Base-by-base conservation (phyloP, 2,113 vertebrate species). In the Nesoenas mayeri region DNA sequence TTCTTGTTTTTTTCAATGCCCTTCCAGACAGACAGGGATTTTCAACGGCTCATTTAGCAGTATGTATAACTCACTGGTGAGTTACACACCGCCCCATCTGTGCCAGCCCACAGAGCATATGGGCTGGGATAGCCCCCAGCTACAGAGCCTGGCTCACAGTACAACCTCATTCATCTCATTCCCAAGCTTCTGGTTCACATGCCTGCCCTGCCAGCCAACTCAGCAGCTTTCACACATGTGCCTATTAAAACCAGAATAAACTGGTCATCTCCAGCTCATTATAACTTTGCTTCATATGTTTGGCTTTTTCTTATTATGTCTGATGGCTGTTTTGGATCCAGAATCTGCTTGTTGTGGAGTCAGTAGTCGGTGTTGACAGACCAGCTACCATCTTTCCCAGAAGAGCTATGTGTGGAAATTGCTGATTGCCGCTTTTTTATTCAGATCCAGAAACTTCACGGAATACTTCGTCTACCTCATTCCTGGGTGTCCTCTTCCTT, bases 101-200 rank as follows among this genome's bases (percentile, higher is more conserved):
- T 92, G 91, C 88, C 96, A 96, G 73, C 69, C 53, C 61, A 58
- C 51, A 71, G 79, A 93, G 51, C 70, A 79, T 40, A 89, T 84
- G 80, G 84, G 29, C 50, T 95, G 86, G 73, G 65, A 89, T 61
- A 92, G 80, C 77, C 69, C 83, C 61, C 70, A 91, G 94, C 78
- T 75, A 47, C 70, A 75, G 32, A 79, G 44, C 61, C 24, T 2
- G 0, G n/a, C 44, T 81, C 53, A 28, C 29, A 14, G 42, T 12
- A 9, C 56, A 83, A 6, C 4, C 1, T 75, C 73, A 69, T 89
- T 69, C 70, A 79, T 69, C 72, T 83, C 12, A 15, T 85, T 92
- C 54, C 69, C 48, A 40, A 74, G 36, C 21, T 70, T 54, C 80
- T 79, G 57, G 38, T 85, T 90, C 82, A 54, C 50, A n/a, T 0